Percentiles rank a stretch among this genome's conserved stretches.
Conservation (phyloP, 2,113 vertebrate species). For the Anarhynchus alexandrinus region DNA sequence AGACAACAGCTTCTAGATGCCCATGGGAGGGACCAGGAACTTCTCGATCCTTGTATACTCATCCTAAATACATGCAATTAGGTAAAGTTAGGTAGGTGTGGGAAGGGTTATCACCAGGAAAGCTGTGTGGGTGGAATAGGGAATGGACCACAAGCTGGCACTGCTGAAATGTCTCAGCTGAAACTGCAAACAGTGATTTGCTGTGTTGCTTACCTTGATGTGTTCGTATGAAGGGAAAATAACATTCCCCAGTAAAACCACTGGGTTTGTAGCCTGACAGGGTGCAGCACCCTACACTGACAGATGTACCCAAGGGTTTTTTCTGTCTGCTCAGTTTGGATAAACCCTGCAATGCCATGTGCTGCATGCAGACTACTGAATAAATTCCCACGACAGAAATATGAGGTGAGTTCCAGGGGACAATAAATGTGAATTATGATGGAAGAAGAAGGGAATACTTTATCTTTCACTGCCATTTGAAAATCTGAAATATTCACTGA, state of each 20-base stretch:
- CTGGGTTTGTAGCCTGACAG: background rate
- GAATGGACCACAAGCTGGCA: background rate
- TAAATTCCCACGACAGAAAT: background rate
- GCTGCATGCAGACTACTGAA: background rate
- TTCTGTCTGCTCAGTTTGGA: background rate
- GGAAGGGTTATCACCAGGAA: background rate
- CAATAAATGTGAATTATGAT: background rate
- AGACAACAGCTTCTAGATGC: background rate
- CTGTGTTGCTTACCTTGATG: background rate
- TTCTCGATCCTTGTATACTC: background rate
- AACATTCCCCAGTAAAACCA: background rate
- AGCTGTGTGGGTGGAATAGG: background rate
- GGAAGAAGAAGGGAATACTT: background rate
- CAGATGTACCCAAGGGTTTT: background rate
- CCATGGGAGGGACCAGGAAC: background rate
- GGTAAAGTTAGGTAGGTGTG: background rate
- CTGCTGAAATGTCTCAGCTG: conserved; percentile 4
- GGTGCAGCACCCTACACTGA: background rate
- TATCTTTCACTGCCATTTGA: background rate
- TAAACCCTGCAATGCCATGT: background rate
- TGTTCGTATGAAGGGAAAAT: background rate
- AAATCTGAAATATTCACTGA: background rate
- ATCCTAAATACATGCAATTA: background rate
- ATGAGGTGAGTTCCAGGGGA: background rate
- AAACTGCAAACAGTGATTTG: background rate